A percentile compares a stretch with the other conserved stretches of the same genome.
These are phyloP conservation scores for Molorchus minor DNA, from an alignment of 2,888 invertebrate genomes.

Conservation along the genomic window DNA sequence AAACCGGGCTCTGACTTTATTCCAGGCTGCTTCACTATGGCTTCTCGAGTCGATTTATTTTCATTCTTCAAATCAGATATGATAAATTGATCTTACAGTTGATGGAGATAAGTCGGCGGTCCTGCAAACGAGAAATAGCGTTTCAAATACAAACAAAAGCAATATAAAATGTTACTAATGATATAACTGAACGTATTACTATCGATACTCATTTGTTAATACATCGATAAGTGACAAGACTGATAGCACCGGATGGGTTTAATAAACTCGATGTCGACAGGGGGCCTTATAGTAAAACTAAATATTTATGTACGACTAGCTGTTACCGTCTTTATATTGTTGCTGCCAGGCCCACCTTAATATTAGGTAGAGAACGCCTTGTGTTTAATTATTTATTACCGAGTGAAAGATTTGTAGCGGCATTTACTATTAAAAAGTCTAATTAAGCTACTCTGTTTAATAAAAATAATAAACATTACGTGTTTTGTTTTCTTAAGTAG, in stretches of 20 bases:
- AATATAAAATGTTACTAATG: conserved; percentile 40
- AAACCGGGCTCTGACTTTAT: too few species aligned
- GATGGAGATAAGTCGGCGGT: conserved; percentile 32
- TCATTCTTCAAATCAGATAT: conserved; percentile 30
- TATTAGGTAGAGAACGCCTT: too few species aligned
- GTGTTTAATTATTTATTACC: too few species aligned
- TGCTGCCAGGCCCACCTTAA: too few species aligned
- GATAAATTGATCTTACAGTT: conserved; percentile 35
- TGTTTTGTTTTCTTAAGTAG: too few species aligned
- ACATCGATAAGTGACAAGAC: conserved; percentile 47
- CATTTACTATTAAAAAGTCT: too few species aligned
- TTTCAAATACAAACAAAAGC: conserved; percentile 40
- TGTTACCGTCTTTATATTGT: too few species aligned
- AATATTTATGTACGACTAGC: conserved; percentile 2
- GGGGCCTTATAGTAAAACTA: conserved; percentile 7
- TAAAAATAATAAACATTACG: too few species aligned
- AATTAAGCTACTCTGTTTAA: too few species aligned
- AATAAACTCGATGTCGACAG: conserved; percentile 8
- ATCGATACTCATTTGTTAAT: conserved; percentile 49
- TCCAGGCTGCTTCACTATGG: conserved; percentile 6
- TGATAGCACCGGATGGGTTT: conserved; percentile 27
- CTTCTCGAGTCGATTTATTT: conserved; percentile 25
- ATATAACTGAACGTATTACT: conserved; percentile 41
- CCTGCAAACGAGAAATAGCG: conserved; percentile 28
- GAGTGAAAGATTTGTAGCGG: too few species aligned